Evolutionary conservation across 2,113 vertebrate genomes (phyloP), one percentile per base, ranked within the genome.

Genomic region (Lepisosteus oculatus): DNA sequence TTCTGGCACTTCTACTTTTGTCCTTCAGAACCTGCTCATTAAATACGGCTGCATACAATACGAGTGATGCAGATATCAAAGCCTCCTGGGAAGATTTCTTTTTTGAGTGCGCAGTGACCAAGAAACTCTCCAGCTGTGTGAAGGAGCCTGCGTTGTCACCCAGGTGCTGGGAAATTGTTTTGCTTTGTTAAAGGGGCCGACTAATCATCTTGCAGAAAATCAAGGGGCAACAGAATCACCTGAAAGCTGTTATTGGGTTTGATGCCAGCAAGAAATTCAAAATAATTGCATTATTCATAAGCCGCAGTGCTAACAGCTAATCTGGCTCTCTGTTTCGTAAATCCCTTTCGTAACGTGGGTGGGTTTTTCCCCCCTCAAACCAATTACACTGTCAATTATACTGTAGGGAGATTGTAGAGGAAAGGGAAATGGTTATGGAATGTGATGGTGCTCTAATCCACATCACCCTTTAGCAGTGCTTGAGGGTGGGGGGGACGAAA

Each of bases 1-100:
- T 67, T 69, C 43, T 61, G 54, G 55, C n/a, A 61, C 66, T 64
- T 62, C 43, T 12, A 14, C 13, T 69, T 43, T 55, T 63, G 12
- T n/a, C 45, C 62, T 67, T 55, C 14, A 56, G 59, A 61, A 61
- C 17, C 17, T 15, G 13, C 17, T 61, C 67, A 56, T 54, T 43
- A 13, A 43, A 44, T 68, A 15, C 66, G 45, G 4, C 59, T 55
- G 6, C 41, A 41, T 11, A 62, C 29, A 73, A 43, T 29, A 17
- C 8, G 5, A 69, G 12, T 54, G 13, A 43, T 55, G 29, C 55
- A 13, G 45, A 62, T 63, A 55, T 15, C 47, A 65, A 45, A 57
- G 15, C 55, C 15, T n/a, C 43, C 17, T 67, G 54, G 7, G 17
- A 15, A 61, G 29, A 29, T 17, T 64, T 44, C 7, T 51, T 61